phyloP scores from a whole-genome alignment of 1,140 invertebrate genomes.

The Anoplophora glabripennis region DNA sequence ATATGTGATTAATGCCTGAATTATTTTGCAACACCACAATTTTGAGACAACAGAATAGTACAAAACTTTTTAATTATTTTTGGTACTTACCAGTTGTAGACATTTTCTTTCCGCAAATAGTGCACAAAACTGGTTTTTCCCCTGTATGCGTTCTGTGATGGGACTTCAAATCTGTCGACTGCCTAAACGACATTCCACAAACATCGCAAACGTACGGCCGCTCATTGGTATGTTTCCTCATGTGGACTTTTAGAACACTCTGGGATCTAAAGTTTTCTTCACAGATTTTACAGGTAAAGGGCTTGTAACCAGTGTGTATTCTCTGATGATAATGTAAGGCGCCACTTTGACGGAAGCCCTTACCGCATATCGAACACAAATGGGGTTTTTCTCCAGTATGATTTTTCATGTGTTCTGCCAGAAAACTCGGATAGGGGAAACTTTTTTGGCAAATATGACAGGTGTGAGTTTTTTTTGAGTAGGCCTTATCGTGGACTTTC shows the following conservation, averaged over 20 bases:
- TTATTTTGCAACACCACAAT: too few relatives aligned
- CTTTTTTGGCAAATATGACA: slow-evolving; percentile 56
- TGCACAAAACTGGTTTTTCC: slow-evolving; percentile 25
- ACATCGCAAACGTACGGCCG: slow-evolving; percentile 28
- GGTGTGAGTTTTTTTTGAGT: slow-evolving; percentile 20
- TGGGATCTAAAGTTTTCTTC: slow-evolving; percentile 37
- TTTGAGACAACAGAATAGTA: too few relatives aligned
- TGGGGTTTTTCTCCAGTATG: slow-evolving; percentile 46
- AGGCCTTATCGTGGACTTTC: slow-evolving; percentile 20
- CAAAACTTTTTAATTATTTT: too few relatives aligned
- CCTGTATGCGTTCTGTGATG: slow-evolving; percentile 19
- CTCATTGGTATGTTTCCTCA: background rate
- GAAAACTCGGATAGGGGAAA: slow-evolving; percentile 44
- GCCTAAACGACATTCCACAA: slow-evolving; percentile 47
- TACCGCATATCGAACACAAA: slow-evolving; percentile 43
- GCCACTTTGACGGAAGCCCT: slow-evolving; percentile 61
- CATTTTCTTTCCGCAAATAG: slow-evolving; percentile 40
- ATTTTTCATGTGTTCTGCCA: slow-evolving; percentile 44
- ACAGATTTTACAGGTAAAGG: slow-evolving; percentile 50
- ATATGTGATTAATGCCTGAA: too few relatives aligned
- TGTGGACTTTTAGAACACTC: too few relatives aligned
- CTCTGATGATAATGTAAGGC: slow-evolving; percentile 46
- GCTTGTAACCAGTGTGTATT: slow-evolving; percentile 51
- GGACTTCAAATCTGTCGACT: slow-evolving; percentile 13
- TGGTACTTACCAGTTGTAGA: slow-evolving; percentile 43